phyloP scores from a whole-genome alignment of 2,113 vertebrate species.

The Microtus pennsylvanicus region DNA sequence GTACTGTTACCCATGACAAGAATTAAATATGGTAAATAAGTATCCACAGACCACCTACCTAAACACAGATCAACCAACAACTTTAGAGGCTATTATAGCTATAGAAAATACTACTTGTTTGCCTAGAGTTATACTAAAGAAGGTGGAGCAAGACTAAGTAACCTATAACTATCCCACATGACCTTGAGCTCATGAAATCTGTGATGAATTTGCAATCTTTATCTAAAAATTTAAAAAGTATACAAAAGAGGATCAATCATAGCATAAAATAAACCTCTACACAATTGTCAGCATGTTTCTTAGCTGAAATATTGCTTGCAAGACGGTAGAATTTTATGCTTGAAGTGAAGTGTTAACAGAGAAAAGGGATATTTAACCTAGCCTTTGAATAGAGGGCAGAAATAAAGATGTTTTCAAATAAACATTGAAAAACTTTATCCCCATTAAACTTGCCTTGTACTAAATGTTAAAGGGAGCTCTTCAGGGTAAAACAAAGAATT shows the following conservation, averaged over 20 bases:
- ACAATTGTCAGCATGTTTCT: background rate
- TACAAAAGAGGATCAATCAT: background rate
- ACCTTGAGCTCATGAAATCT: background rate
- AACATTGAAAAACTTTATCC: background rate
- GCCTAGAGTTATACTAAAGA: background rate
- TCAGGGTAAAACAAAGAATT: background rate
- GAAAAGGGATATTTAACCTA: background rate
- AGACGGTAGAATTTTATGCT: background rate
- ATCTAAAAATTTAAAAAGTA: background rate
- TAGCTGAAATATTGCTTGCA: background rate
- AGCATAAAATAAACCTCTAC: background rate
- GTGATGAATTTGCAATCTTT: background rate
- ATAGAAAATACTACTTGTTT: background rate
- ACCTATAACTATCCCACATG: too few species aligned
- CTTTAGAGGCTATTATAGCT: background rate
- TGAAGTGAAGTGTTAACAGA: background rate
- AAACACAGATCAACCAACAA: background rate
- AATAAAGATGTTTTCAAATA: background rate
- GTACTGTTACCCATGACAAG: background rate
- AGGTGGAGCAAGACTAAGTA: background rate
- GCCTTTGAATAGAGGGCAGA: background rate
- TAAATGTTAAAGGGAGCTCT: background rate
- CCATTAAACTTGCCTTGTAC: background rate
- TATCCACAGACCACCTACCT: too few species aligned
- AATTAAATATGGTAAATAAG: background rate